Percentiles rank a stretch among this genome's conserved stretches.
Conservation (phyloP, 2,797 vertebrate species). For the Periparus ater region DNA sequence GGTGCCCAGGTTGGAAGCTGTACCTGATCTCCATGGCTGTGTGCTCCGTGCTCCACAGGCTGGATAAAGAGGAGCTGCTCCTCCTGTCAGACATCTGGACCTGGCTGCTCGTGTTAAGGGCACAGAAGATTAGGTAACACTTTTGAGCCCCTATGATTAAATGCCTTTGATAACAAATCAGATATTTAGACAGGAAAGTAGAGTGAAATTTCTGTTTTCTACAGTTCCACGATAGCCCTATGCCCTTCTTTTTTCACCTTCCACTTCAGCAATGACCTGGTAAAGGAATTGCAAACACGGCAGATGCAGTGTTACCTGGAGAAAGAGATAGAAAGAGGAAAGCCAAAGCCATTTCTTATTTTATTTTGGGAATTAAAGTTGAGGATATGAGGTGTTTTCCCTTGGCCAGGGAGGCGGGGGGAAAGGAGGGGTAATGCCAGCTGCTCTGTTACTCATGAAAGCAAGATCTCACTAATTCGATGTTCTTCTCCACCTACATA, state of each 20-base stretch:
- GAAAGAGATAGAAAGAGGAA: neutral
- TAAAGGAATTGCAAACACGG: neutral
- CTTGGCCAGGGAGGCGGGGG: neutral
- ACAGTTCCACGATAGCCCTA: neutral
- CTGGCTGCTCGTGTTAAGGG: neutral
- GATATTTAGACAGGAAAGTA: neutral
- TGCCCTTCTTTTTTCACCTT: neutral
- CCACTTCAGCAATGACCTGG: neutral
- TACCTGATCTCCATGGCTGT: neutral
- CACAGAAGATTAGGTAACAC: neutral
- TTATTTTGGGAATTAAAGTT: conserved; percentile 27
- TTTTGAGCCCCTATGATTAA: neutral
- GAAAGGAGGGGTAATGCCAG: conserved; percentile 28
- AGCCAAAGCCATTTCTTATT: neutral
- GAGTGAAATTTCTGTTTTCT: neutral
- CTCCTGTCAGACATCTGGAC: neutral
- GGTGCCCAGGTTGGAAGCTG: neutral
- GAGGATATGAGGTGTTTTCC: conserved; percentile 47
- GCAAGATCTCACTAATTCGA: conserved; percentile 50
- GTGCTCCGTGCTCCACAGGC: neutral
- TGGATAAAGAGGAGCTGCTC: neutral
- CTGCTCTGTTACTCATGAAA: conserved; percentile 58
- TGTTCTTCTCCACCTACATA: conserved; percentile 62
- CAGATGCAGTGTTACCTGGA: neutral
- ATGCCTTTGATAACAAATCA: neutral